Base-by-base conservation (phyloP, 2,888 invertebrate genomes). In the Dexiosoma caninum region DNA sequence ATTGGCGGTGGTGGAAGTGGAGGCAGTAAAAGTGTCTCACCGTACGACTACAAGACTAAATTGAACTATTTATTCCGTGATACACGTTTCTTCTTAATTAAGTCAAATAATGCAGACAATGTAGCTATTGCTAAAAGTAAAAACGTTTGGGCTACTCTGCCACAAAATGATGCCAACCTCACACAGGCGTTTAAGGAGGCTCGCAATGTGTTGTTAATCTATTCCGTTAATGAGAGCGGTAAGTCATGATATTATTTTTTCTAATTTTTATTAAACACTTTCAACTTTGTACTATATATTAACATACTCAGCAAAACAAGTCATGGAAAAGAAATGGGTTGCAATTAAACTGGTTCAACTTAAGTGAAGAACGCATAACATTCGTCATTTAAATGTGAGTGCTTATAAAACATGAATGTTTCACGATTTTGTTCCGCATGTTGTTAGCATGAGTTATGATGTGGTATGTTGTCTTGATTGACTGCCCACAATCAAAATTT, bases 81-180 rank as follows among this genome's bases (percentile, higher is more conserved):
- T 89, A 96, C 98, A 59, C 93, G 95, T 84, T 98, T 97, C 92
- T 98, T 98, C 91, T 93, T 99, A 75, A 98, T 99, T 86, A 99
- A 99, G 91, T 98, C 98, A 62, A 98, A 98, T 91, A 99, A 99
- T 91, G 95, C 96, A 77, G 98, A 99, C 91, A 99, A 99, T 90
- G 96, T 99, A 64, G 95, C 95, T 37, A 90, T 99, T 77, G 97
- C 98, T 1, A 99, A 99, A 91, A 95, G 95, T 14, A 97, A 96
- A 91, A 97, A 96, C 81, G 98, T 98, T 4, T 99, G 98, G 99
- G 98, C 98, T 2, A 99, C 99, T 2, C 93, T 98, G 75, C 98
- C 98, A 2, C 97, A 97, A 89, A 99, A 99, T 91, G 98, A 99
- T 91, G 95, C 96, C 1, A 97, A 98, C 90, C 92, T 99, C 64